Evolutionary conservation across 2,888 invertebrate genomes (phyloP), one percentile per base, ranked within the genome.

Genomic region (Sesia apiformis): DNA sequence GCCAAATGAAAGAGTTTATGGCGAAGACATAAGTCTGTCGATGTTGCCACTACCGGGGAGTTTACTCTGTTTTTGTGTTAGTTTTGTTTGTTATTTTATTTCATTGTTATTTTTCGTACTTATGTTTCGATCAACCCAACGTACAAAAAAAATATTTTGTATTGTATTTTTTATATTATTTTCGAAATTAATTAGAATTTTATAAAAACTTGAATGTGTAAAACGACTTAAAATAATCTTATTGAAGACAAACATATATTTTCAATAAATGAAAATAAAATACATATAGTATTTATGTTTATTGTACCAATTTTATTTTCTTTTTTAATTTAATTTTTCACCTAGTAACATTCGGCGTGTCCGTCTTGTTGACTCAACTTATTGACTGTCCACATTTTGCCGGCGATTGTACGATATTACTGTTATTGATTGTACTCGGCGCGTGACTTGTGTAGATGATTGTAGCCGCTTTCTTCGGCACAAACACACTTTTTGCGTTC

Each of bases 1-100:
- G 85, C 88, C 87, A 89, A 89, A 89, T 89, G 89, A 89, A 89
- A 87, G 84, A 85, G 86, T 89, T 89, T 89, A 89, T 89, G 84
- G 82, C 85, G 65, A 80, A 76, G 84, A 81, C 80, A 78, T 87
- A 84, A 84, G 85, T 82, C 82, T 77, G 72, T 70, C 72, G 63
- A 81, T 86, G 87, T 86, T 85, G 83, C 85, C 76, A 78, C 69
- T 67, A 63, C 65, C 57, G 67, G 70, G 67, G 69, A 69, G 60
- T 57, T 23, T 46, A 46, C 46, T 23, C 8, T 46, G 46, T 46
- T 46, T 46, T 46, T 5, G 46, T 46, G 8, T 23, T 5, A 23
- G 38, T 68, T 70, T 67, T 58, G 60, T 66, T 76, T 74, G 64
- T 62, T 61, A 58, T 58, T 57, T 68, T 67, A 62, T 54, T 53